Evolutionary conservation across 2,113 vertebrate genomes (phyloP), one percentile per base, ranked within the genome.

Genomic region (Boleophthalmus pectinirostris): DNA sequence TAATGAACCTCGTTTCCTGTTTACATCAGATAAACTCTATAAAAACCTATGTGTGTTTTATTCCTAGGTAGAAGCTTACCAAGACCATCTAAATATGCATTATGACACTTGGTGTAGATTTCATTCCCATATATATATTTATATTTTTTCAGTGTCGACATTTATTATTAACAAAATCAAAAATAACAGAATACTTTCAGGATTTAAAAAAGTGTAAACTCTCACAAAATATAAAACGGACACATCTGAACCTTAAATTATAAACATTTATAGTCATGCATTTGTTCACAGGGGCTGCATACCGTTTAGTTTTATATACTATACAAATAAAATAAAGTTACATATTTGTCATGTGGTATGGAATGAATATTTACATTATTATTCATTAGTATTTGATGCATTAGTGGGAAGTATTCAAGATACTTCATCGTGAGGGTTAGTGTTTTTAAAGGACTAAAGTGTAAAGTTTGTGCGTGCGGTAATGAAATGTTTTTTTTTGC

Each of bases 181-280:
- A 73, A 86, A 66, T 49, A 87, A 85, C 81, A 65, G 33, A 88
- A 89, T 90, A 91, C 81, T 91, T 88, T 85, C 75, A 88, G 89
- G 81, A 87, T 90, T 64, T 92, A 92, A 89, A 92, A 92, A 92
- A 92, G 91, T 92, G 90, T 92, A 91, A 92, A 92, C 90, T 88
- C 86, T 90, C 90, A 92, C 91, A 91, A 91, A 92, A 91, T 92
- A 91, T 91, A 92, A 92, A 92, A 92, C 90, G 13, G 85, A 92
- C 85, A 91, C 89, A 91, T 92, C 85, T 85, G 14, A 88, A 91
- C 85, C 89, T 74, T 91, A 91, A 91, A 91, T 89, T 85, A 92
- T 89, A 89, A 87, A 91, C 84, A 89, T 87, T 73, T 90, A 91
- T 69, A 90, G 70, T 91, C 91, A 92, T 92, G 91, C 91, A 88